A percentile compares a stretch with the other conserved stretches of the same genome.
Evolutionary conservation across 2,113 vertebrate genomes (phyloP).

Genomic region (Phrynocephalus versicolor): DNA sequence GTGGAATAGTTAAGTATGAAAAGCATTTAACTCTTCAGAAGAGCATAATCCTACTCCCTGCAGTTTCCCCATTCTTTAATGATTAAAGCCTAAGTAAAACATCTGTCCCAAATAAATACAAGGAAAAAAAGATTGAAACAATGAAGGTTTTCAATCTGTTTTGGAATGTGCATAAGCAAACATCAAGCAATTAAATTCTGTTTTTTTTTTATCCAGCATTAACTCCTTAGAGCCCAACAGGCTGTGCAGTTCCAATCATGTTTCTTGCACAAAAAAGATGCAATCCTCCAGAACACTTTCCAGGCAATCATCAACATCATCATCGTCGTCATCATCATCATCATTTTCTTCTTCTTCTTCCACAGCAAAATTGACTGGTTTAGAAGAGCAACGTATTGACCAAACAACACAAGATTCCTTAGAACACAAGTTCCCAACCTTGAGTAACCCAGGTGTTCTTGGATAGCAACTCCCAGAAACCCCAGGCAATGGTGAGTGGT

Average conservation of each 20-base stretch:
- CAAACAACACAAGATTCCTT: too few species aligned
- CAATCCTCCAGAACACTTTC: background rate
- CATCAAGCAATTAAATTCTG: background rate
- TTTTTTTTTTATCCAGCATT: slow-evolving; percentile 13
- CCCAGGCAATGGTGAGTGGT: too few species aligned
- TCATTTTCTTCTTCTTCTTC: too few species aligned
- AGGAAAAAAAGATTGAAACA: slow-evolving; percentile 43
- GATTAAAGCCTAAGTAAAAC: slow-evolving; percentile 63
- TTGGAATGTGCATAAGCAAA: slow-evolving; percentile 53
- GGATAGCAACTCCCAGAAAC: too few species aligned
- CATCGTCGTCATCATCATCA: too few species aligned
- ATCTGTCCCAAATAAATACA: slow-evolving; percentile 59
- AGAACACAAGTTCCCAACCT: too few species aligned
- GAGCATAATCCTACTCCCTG: slow-evolving; percentile 46
- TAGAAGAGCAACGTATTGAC: too few species aligned
- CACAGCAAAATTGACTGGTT: too few species aligned
- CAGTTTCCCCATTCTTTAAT: slow-evolving; percentile 42
- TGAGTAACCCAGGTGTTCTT: too few species aligned
- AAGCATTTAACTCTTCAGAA: slow-evolving; percentile 12
- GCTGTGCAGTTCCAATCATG: background rate
- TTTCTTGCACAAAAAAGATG: too few species aligned
- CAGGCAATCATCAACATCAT: too few species aligned
- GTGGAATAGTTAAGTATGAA: background rate
- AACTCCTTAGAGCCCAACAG: slow-evolving; percentile 44
- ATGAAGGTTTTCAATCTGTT: slow-evolving; percentile 34